These are phyloP conservation scores for Microtus richardsoni DNA, from an alignment of 2,113 vertebrate genomes.

Conservation along the genomic window DNA sequence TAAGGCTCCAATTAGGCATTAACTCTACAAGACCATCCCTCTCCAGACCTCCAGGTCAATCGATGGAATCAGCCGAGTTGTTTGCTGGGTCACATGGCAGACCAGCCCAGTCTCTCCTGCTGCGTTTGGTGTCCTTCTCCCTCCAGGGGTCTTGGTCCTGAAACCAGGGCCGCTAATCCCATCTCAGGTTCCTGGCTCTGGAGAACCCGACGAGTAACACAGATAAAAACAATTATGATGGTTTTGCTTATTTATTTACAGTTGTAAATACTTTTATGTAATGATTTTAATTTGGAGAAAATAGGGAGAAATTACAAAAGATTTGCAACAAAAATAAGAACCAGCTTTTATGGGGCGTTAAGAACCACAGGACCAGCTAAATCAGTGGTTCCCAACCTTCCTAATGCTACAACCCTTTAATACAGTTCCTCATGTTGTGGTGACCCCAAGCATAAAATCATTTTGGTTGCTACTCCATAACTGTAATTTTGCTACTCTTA, in stretches of 20 bases:
- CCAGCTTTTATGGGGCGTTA: not conserved
- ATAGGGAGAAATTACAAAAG: constrained; percentile 15
- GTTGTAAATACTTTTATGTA: not conserved
- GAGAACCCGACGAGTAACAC: not conserved
- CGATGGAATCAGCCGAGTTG: not conserved
- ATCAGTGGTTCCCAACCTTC: not conserved
- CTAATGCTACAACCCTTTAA: not conserved
- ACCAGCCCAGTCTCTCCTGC: not conserved
- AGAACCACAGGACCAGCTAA: too few species aligned
- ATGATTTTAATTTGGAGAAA: constrained; percentile 25
- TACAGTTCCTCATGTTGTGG: not conserved
- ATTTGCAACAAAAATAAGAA: not conserved
- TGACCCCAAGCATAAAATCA: not conserved
- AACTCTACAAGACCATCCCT: not conserved
- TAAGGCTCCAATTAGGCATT: not conserved
- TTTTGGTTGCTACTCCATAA: not conserved
- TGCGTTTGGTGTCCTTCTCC: not conserved
- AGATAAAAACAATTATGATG: not conserved
- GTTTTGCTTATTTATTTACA: not conserved
- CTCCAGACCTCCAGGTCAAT: not conserved
- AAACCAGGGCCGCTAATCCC: not conserved
- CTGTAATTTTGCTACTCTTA: not conserved
- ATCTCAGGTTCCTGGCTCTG: not conserved
- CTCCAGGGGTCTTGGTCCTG: not conserved
- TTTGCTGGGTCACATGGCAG: not conserved